A percentile compares a stretch with the other conserved stretches of the same genome.
phyloP scores from a whole-genome alignment of 2,888 invertebrate species.

The Zygogramma bicolorata region DNA sequence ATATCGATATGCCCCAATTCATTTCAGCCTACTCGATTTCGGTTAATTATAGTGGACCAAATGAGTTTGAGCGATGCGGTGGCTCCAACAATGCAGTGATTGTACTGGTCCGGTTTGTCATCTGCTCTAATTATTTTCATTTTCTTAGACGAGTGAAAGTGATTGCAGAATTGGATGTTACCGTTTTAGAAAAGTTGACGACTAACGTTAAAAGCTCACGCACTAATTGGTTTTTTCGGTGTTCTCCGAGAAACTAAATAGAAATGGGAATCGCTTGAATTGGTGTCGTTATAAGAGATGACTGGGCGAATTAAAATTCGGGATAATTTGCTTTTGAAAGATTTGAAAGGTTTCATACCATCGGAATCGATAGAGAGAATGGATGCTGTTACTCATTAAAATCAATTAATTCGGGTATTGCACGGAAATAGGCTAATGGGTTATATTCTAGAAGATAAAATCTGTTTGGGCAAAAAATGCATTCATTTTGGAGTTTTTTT shows the following conservation, averaged over 20 bases:
- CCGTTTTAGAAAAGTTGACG: neutral
- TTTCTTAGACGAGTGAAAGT: slow-evolving; percentile 21
- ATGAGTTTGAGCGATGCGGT: neutral
- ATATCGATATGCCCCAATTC: slow-evolving; percentile 25
- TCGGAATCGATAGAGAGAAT: neutral
- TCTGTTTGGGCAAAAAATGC: too few species aligned
- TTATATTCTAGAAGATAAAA: too few species aligned
- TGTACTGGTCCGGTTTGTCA: slow-evolving; percentile 11
- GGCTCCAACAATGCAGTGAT: neutral
- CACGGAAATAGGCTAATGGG: too few species aligned
- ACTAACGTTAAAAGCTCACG: neutral
- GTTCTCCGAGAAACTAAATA: neutral
- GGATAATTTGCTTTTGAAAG: neutral
- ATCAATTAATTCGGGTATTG: too few species aligned
- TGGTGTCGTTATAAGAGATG: neutral
- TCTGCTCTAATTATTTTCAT: slow-evolving; percentile 24
- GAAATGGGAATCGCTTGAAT: neutral
- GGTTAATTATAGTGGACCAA: slow-evolving; percentile 10
- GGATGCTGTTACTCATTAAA: too few species aligned
- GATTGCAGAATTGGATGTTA: slow-evolving; percentile 9
- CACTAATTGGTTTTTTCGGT: neutral
- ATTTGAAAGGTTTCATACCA: neutral
- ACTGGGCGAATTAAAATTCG: neutral
- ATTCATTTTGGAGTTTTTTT: too few species aligned
- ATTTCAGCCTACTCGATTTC: slow-evolving; percentile 10